phyloP scores from a whole-genome alignment of 2,888 invertebrate species.

The Amblyteles armatorius region DNA sequence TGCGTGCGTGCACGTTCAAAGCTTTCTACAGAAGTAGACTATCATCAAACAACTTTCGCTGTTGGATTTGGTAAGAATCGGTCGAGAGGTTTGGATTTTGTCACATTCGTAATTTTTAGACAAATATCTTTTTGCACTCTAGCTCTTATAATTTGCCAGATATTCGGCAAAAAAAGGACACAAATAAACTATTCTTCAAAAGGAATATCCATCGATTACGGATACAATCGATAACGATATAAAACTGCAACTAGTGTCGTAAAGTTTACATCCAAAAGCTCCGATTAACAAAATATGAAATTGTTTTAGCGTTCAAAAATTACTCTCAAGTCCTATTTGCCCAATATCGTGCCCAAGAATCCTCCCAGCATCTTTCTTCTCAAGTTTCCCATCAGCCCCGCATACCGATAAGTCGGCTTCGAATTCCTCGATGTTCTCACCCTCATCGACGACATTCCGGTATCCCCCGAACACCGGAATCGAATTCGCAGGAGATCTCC shows the following conservation, averaged over 20 bases:
- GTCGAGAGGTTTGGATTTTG: no score
- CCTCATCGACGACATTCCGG: neutral
- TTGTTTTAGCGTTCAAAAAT: neutral
- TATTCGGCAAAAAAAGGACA: no score
- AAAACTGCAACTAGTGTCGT: no score
- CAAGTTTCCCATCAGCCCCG: neutral
- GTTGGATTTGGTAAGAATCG: no score
- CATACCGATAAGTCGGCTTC: neutral
- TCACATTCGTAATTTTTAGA: no score
- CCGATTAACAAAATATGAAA: neutral
- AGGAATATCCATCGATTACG: no score
- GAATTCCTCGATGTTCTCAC: constrained; percentile 51
- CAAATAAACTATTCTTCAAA: no score
- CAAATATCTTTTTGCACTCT: no score
- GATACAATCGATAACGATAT: no score
- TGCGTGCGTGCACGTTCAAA: neutral
- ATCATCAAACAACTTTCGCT: no score
- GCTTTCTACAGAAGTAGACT: no score
- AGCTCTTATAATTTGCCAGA: no score
- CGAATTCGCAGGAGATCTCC: constrained; percentile 56
- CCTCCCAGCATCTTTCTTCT: neutral
- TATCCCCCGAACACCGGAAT: constrained; percentile 46
- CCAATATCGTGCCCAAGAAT: neutral
- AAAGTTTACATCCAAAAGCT: neutral
- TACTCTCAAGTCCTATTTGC: neutral